A percentile compares a stretch with the other conserved stretches of the same genome.
Evolutionary conservation across 1,140 invertebrate genomes (phyloP).

Genomic region (Apis mellifera): DNA sequence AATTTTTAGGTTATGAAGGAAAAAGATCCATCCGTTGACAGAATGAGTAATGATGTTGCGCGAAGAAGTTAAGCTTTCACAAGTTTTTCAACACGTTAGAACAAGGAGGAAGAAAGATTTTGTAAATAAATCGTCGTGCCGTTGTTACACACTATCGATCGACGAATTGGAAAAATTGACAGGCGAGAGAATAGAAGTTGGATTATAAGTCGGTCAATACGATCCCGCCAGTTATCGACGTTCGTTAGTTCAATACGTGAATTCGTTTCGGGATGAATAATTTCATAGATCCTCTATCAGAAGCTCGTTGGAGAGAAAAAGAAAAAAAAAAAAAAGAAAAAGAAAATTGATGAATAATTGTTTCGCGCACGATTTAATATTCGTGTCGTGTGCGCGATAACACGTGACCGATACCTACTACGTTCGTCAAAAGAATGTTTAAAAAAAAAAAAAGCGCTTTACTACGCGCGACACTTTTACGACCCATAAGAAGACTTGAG

Average conservation of each 20-base stretch:
- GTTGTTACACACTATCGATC: not conserved
- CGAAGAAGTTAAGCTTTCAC: not conserved
- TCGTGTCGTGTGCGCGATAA: not conserved
- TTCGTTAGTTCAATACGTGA: not conserved
- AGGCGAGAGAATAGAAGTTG: not conserved
- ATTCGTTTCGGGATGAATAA: not conserved
- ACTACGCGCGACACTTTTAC: not conserved
- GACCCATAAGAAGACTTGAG: not conserved
- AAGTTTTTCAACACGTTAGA: not conserved
- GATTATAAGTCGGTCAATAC: not conserved
- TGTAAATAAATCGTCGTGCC: not conserved
- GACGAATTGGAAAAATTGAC: no score
- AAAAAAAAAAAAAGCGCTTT: not conserved
- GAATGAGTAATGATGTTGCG: not conserved
- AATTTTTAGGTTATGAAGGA: not conserved
- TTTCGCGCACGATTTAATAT: not conserved
- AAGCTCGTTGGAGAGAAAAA: no score
- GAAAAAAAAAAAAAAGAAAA: no score
- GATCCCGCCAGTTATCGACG: not conserved
- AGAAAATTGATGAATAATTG: not conserved
- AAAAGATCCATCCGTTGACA: not conserved
- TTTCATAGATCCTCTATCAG: not conserved
- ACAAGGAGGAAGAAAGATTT: not conserved
- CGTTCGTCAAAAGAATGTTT: not conserved
- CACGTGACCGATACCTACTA: not conserved